These are phyloP conservation scores for Drosophila watanabei DNA, from an alignment of 1,140 invertebrate genomes.

Conservation along the genomic window DNA sequence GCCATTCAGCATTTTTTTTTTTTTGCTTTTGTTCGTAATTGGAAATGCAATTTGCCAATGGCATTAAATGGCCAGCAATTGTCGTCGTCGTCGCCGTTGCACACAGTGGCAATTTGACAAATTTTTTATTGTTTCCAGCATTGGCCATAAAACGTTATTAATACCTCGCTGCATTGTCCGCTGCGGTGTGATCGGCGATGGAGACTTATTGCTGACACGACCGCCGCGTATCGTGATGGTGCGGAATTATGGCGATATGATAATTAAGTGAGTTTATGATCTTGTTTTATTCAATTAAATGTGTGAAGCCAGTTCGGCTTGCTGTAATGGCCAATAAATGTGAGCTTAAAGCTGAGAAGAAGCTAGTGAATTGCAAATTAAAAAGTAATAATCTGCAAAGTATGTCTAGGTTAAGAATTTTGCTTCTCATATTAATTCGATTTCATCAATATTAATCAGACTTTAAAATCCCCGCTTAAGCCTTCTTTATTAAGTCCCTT, in stretches of 20 bases:
- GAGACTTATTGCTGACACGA: conserved; percentile 50
- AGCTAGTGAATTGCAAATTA: background rate
- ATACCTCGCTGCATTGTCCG: conserved; percentile 59
- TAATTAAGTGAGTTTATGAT: conserved; percentile 45
- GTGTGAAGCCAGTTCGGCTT: conserved; percentile 19
- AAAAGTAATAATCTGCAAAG: background rate
- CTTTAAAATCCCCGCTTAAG: background rate
- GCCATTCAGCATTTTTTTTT: background rate
- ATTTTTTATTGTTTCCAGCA: conserved; percentile 78
- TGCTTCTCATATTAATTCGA: no score
- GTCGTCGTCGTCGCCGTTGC: conserved; percentile 26
- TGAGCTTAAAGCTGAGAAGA: background rate
- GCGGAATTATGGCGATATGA: conserved; percentile 28
- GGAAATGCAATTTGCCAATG: conserved; percentile 78
- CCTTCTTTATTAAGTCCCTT: background rate
- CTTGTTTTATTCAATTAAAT: conserved; percentile 34
- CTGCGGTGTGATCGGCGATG: conserved; percentile 21
- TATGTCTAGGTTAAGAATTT: background rate
- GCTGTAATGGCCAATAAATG: background rate
- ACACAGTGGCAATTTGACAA: conserved; percentile 77
- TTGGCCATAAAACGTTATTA: conserved; percentile 66
- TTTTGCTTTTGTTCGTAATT: conserved; percentile 35
- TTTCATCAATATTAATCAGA: no score
- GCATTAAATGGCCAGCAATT: conserved; percentile 71
- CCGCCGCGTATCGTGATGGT: conserved; percentile 34